Percentiles rank a stretch among this genome's conserved stretches.
Evolutionary conservation across 2,113 vertebrate species (phyloP).

Genomic region (Neolamprologus caudopunctatus): DNA sequence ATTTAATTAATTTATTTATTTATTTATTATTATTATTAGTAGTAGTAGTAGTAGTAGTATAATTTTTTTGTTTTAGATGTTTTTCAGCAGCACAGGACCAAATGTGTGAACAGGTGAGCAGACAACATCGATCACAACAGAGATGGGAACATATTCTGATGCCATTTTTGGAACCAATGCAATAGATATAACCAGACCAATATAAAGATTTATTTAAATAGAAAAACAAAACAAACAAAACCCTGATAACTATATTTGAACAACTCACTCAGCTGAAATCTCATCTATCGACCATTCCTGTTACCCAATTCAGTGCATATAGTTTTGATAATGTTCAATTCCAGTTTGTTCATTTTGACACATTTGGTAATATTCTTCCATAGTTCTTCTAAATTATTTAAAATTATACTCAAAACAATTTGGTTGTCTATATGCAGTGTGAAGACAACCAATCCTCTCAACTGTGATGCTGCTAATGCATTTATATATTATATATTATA

Average conservation of each 20-base stretch:
- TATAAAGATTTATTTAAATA: neutral
- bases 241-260: neutral
- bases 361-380: neutral
- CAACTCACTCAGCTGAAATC: neutral
- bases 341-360: neutral
- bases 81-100: neutral
- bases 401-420: neutral
- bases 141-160: neutral
- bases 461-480: neutral
- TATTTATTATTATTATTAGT: accelerated
- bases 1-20: accelerated
- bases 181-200: neutral
- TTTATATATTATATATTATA: neutral
- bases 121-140: neutral
- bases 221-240: neutral
- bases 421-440: neutral
- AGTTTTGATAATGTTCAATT: neutral
- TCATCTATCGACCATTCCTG: neutral
- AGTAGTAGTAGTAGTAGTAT: neutral
- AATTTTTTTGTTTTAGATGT: neutral
- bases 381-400: neutral
- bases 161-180: accelerated
- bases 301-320: neutral
- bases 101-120: neutral
- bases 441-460: neutral